phyloP scores from a whole-genome alignment of 1,140 invertebrate genomes.

The Thrips palmi region DNA sequence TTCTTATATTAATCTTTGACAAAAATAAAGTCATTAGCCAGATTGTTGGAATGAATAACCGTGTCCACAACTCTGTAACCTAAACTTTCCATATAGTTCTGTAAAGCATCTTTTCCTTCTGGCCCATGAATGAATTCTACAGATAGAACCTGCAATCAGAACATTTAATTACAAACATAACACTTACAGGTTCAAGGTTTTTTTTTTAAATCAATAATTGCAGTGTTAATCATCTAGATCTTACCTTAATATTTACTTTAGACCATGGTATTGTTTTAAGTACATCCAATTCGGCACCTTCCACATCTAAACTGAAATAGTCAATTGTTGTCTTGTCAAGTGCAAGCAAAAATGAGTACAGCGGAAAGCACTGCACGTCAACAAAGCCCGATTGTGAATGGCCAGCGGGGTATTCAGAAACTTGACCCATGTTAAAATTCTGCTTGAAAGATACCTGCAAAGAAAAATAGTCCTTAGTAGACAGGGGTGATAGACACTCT shows the following conservation, averaged over 20 bases:
- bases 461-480: constrained; percentile 9
- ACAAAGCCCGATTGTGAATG: constrained; percentile 14
- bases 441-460: constrained; percentile 23
- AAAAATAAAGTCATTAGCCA: constrained; percentile 26
- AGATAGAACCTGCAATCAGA: constrained; percentile 18
- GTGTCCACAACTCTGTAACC: constrained; percentile 20
- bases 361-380: constrained; percentile 31
- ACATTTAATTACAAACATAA: too few relatives aligned
- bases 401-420: constrained; percentile 16
- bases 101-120: constrained; percentile 21
- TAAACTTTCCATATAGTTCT: constrained; percentile 18
- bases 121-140: constrained; percentile 22
- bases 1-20: too few relatives aligned
- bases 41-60: constrained; percentile 21
- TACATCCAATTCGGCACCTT: constrained; percentile 32
- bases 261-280: constrained; percentile 32
- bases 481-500: too few relatives aligned
- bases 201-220: too few relatives aligned
- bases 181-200: too few relatives aligned
- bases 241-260: constrained; percentile 25
- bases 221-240: too few relatives aligned
- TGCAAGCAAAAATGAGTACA: constrained; percentile 28
- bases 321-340: constrained; percentile 23
- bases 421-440: constrained; percentile 21
- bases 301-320: constrained; percentile 31